Conservation (phyloP, 2,113 vertebrate species). For the Macrotus californicus region DNA sequence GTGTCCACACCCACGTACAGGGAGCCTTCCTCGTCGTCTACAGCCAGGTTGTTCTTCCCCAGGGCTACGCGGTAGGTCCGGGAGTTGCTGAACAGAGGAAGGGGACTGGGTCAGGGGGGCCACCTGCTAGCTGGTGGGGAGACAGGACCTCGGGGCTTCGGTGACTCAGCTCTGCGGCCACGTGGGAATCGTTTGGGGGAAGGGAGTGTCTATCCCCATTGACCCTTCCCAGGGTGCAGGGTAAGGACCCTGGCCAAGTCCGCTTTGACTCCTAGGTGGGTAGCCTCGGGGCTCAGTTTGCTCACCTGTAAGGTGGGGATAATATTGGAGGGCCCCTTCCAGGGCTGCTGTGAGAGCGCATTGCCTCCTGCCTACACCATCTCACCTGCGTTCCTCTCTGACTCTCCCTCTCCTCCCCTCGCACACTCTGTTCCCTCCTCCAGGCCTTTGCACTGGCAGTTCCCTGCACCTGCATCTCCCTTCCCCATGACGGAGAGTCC, state of each 20-base stretch:
- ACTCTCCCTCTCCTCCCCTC: accelerated
- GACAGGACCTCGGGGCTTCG: neutral
- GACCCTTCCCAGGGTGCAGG: neutral
- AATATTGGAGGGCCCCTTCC: too few relatives aligned
- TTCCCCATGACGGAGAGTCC: neutral
- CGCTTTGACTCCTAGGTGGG: neutral
- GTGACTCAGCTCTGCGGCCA: neutral
- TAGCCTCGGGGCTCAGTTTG: neutral
- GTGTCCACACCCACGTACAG: slow-evolving; percentile 81
- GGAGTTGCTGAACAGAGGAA: slow-evolving; percentile 68
- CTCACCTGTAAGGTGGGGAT: neutral
- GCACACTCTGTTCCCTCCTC: neutral
- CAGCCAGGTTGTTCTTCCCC: slow-evolving; percentile 86
- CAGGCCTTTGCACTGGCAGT: neutral
- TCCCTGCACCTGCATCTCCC: neutral
- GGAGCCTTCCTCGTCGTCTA: slow-evolving; percentile 75
- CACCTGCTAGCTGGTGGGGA: neutral
- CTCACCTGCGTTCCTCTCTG: neutral
- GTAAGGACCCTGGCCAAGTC: neutral
- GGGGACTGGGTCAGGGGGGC: neutral
- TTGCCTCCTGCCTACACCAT: accelerated
- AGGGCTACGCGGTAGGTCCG: slow-evolving; percentile 87
- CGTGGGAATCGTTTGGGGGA: neutral
- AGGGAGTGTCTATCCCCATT: neutral
- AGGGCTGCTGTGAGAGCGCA: neutral